Evolutionary conservation across 1,140 invertebrate genomes (phyloP).

Genomic region (Trichonephila inaurata): DNA sequence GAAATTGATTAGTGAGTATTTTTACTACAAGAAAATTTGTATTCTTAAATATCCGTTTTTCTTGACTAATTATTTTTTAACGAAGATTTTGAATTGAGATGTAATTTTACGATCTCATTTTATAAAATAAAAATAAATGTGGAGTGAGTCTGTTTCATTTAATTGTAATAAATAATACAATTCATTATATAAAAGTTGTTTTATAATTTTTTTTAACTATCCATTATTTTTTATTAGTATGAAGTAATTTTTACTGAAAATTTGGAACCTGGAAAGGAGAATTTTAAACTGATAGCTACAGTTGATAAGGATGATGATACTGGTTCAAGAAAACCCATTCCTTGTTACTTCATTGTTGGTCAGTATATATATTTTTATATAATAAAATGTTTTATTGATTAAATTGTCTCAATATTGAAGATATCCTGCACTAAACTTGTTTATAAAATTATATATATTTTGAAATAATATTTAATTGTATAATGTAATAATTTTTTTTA

Average conservation of each 20-base stretch:
- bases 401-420: not conserved
- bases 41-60: not conserved
- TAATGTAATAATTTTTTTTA: too few species aligned
- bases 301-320: slow-evolving; percentile 91
- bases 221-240: slow-evolving; percentile 59
- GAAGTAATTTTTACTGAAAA: slow-evolving; percentile 85
- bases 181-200: too few species aligned
- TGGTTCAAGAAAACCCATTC: slow-evolving; percentile 83
- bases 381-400: not conserved
- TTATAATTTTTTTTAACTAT: too few species aligned
- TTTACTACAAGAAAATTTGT: too few species aligned
- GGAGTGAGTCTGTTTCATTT: too few species aligned
- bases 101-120: not conserved
- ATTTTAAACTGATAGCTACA: slow-evolving; percentile 88
- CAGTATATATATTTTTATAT: slow-evolving; percentile 16
- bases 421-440: not conserved
- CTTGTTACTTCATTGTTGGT: slow-evolving; percentile 92
- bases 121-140: not conserved
- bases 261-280: slow-evolving; percentile 85
- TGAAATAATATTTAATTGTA: too few species aligned
- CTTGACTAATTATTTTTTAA: not conserved
- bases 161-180: too few species aligned
- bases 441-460: too few species aligned
- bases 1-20: too few species aligned
- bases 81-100: too few species aligned